These are phyloP conservation scores for Steinernema scapterisci DNA, from an alignment of 2,888 invertebrate species.

Conservation along the genomic window DNA sequence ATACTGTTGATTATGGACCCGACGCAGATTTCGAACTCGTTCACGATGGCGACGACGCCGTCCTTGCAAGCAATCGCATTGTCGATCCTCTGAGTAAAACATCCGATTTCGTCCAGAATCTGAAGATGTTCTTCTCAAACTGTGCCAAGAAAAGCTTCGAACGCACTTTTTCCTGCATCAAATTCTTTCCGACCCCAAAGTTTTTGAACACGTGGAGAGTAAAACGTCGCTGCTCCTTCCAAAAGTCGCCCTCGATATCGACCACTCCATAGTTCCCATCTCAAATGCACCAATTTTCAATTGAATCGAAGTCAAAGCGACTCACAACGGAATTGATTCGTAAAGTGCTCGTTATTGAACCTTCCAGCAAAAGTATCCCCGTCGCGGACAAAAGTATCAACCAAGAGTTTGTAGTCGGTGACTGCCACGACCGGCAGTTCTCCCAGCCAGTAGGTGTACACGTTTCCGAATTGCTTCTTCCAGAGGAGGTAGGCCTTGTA, in stretches of 20 bases:
- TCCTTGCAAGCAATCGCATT: background rate
- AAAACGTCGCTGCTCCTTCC: conserved; percentile 39
- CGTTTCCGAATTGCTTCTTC: conserved; percentile 38
- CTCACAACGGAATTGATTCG: conserved; percentile 9
- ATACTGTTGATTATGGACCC: conserved; percentile 39
- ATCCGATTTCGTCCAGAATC: conserved; percentile 35
- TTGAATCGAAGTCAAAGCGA: background rate
- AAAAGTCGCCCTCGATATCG: conserved; percentile 36
- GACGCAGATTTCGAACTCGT: conserved; percentile 35
- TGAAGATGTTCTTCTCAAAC: conserved; percentile 22
- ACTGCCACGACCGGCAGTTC: conserved; percentile 37
- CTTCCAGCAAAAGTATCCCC: conserved; percentile 37
- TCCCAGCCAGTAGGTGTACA: conserved; percentile 42
- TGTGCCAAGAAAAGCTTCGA: background rate
- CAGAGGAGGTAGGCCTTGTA: conserved; percentile 37
- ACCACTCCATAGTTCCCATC: conserved; percentile 34
- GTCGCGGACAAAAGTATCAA: conserved; percentile 38
- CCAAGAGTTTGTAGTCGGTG: conserved; percentile 29
- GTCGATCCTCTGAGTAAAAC: conserved; percentile 32
- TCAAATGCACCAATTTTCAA: background rate
- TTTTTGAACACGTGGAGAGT: conserved; percentile 31
- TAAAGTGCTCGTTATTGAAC: conserved; percentile 9
- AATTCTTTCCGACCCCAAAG: conserved; percentile 39
- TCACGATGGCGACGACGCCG: background rate
- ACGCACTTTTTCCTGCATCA: conserved; percentile 39